phyloP scores from a whole-genome alignment of 53 echinoderm and acorn worm genomes.

The Astropecten irregularis region DNA sequence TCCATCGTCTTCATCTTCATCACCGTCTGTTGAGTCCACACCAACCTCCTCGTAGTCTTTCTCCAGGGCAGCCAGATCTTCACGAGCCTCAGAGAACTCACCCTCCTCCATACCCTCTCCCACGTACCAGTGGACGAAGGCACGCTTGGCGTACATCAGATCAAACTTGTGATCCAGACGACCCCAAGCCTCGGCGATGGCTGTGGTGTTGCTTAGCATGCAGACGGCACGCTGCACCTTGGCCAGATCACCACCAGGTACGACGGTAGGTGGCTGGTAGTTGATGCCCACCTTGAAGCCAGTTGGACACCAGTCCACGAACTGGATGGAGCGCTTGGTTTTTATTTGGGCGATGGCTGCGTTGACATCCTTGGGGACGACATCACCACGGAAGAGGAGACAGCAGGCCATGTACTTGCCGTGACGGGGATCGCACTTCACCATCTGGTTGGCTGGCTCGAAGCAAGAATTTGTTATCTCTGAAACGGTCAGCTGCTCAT shows the following conservation, averaged over 20 bases:
- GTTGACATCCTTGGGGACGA: constrained; percentile 88
- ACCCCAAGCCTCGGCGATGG: constrained; percentile 99
- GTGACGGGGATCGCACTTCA: constrained; percentile 91
- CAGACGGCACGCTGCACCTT: constrained; percentile 99
- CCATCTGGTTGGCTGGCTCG: constrained; percentile 95
- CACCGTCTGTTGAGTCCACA: no score
- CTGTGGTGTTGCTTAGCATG: constrained; percentile 99
- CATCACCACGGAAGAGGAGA: constrained; percentile 72
- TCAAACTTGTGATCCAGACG: constrained; percentile 99
- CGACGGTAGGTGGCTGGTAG: constrained; percentile 96
- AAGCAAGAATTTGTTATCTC: constrained; percentile 87
- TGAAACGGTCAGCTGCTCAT: constrained; percentile 82
- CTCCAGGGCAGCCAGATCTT: constrained; percentile 92
- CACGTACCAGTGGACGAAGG: constrained; percentile 99
- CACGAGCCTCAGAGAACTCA: constrained; percentile 98
- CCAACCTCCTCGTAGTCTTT: constrained; percentile 90
- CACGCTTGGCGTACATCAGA: constrained; percentile 99
- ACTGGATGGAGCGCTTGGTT: constrained; percentile 99
- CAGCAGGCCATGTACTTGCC: constrained; percentile 97
- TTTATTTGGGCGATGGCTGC: constrained; percentile 80
- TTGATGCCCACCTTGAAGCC: constrained; percentile 99
- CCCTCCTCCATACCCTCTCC: constrained; percentile 99
- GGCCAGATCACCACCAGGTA: constrained; percentile 98
- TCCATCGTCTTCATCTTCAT: no score
- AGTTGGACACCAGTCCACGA: constrained; percentile 99